Evolutionary conservation across 2,113 vertebrate genomes (phyloP).

Genomic region (Callopanchax toddi): DNA sequence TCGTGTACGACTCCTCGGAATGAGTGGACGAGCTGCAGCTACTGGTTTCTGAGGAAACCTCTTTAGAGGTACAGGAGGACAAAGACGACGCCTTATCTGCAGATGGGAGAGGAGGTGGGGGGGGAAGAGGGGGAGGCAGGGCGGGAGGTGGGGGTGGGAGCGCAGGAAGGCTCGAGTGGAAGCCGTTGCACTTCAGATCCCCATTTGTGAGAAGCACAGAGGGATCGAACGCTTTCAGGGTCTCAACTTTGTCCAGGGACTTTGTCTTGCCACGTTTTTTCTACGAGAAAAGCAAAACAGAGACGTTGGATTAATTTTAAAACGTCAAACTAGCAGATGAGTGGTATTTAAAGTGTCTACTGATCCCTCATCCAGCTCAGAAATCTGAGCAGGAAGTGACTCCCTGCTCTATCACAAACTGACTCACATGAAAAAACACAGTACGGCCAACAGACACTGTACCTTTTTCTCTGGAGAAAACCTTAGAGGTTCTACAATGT

Average conservation of each 20-base stretch:
- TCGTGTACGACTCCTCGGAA: conserved; percentile 91
- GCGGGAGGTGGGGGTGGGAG: conserved; percentile 82
- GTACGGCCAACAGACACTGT: conserved; percentile 69
- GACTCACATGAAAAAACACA: conserved; percentile 53
- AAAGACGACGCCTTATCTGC: conserved; percentile 73
- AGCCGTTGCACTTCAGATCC: conserved; percentile 83
- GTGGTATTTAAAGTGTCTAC: conserved; percentile 21
- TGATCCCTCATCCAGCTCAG: conserved; percentile 4
- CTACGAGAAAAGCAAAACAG: conserved; percentile 66
- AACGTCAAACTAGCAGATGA: not conserved
- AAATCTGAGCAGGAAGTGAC: conserved; percentile 5
- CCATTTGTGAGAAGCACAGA: conserved; percentile 80
- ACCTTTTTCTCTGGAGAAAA: conserved; percentile 99
- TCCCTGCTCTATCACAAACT: conserved; percentile 23
- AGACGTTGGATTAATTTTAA: not conserved
- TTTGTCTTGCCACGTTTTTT: conserved; percentile 95
- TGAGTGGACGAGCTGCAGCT: conserved; percentile 89
- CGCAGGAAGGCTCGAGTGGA: conserved; percentile 83
- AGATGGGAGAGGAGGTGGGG: conserved; percentile 78
- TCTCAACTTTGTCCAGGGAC: conserved; percentile 88
- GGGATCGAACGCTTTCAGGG: conserved; percentile 79
- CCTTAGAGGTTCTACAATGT: conserved; percentile 98
- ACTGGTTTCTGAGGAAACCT: conserved; percentile 86
- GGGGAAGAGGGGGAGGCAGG: conserved; percentile 76
- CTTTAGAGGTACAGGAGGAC: conserved; percentile 83